Percentiles rank a stretch among this genome's conserved stretches.
phyloP scores from a whole-genome alignment of 2,797 vertebrate species.

The Myripristis jacobus region DNA sequence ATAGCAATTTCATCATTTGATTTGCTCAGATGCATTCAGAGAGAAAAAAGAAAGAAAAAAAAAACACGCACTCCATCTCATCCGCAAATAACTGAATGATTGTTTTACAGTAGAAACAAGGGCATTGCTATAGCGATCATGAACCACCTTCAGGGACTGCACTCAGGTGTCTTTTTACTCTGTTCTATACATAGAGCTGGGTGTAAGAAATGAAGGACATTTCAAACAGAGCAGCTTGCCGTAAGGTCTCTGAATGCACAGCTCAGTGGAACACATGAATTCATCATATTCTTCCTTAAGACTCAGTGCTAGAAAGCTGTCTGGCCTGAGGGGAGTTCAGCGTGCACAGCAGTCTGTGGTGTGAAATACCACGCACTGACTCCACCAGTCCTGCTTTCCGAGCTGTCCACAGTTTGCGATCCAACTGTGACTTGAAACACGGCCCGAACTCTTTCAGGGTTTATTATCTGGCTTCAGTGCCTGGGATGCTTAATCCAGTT shows the following conservation, averaged over 20 bases:
- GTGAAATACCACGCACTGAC: constrained; percentile 55
- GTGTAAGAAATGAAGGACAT: constrained; percentile 54
- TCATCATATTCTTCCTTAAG: constrained; percentile 71
- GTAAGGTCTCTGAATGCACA: constrained; percentile 48
- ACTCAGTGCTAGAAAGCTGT: constrained; percentile 56
- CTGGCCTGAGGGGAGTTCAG: constrained; percentile 60
- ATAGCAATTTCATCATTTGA: constrained; percentile 60
- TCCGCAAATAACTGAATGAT: constrained; percentile 33
- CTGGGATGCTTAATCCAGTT: constrained; percentile 95
- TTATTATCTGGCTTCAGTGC: constrained; percentile 83
- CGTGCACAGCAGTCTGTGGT: constrained; percentile 45
- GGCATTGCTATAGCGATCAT: constrained; percentile 28
- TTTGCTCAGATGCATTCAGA: constrained; percentile 51
- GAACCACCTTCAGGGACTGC: constrained; percentile 34
- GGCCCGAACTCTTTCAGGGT: constrained; percentile 43
- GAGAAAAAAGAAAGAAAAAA: constrained; percentile 11
- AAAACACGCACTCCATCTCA: constrained; percentile 2
- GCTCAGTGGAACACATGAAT: constrained; percentile 52
- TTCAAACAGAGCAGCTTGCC: constrained; percentile 45
- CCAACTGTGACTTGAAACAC: constrained; percentile 39
- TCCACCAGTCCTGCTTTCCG: constrained; percentile 40
- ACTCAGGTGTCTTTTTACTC: constrained; percentile 36
- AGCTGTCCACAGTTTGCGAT: constrained; percentile 52
- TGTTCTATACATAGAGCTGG: constrained; percentile 68
- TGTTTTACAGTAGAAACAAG: constrained; percentile 63